Percentiles rank a stretch among this genome's conserved stretches.
These are phyloP conservation scores for Gobio gobio DNA, from an alignment of 2,113 vertebrate species.

Conservation along the genomic window DNA sequence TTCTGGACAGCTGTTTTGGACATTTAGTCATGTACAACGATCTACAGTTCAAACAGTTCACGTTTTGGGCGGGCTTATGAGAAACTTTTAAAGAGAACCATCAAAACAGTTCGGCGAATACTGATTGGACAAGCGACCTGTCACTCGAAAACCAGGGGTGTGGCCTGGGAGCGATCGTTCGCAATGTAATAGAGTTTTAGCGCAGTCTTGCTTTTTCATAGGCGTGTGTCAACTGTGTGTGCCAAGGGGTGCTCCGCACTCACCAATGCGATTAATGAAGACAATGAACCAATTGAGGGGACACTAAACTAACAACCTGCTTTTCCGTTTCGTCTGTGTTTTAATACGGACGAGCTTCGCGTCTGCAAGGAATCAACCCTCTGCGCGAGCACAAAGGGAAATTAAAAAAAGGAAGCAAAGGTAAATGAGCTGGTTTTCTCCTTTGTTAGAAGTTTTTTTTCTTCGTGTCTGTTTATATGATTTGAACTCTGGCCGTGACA, in stretches of 20 bases:
- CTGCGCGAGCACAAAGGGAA: conserved; percentile 21
- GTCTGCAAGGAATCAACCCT: conserved; percentile 40
- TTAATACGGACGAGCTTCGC: conserved; percentile 27
- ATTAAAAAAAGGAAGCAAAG: conserved; percentile 43
- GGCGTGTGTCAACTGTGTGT: conserved; percentile 54
- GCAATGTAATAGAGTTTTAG: conserved; percentile 62
- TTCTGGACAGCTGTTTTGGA: conserved; percentile 26
- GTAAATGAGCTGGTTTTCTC: conserved; percentile 56
- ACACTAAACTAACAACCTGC: conserved; percentile 47
- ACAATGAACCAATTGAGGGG: conserved; percentile 61
- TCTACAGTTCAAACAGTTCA: conserved; percentile 38
- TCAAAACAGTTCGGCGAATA: not conserved
- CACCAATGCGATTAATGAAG: conserved; percentile 66
- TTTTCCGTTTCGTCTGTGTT: conserved; percentile 33
- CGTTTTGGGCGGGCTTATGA: conserved; percentile 20
- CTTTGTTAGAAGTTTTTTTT: conserved; percentile 51
- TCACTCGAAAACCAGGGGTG: conserved; percentile 61
- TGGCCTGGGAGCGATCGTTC: conserved; percentile 30
- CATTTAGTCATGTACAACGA: conserved; percentile 26
- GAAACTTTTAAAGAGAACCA: conserved; percentile 48
- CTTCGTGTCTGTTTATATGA: not conserved
- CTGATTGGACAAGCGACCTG: conserved; percentile 63
- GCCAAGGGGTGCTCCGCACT: conserved; percentile 59
- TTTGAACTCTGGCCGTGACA: not conserved
- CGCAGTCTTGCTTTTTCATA: conserved; percentile 56